Evolutionary conservation across 2,888 invertebrate species (phyloP).

Genomic region (Tenthredo livida): DNA sequence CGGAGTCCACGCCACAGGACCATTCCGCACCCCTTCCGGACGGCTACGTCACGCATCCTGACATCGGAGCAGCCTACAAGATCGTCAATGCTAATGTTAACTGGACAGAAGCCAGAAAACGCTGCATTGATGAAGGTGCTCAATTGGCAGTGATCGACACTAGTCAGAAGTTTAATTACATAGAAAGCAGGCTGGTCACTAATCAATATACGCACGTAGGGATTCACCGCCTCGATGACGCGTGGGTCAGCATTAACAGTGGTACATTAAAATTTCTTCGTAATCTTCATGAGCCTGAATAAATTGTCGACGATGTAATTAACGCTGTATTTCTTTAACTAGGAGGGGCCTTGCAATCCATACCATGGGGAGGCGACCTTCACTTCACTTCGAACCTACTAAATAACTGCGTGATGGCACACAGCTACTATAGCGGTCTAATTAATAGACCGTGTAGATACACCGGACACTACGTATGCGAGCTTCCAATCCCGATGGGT

Average conservation of each 20-base stretch:
- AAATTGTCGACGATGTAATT: not conserved
- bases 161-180: not conserved
- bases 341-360: not conserved
- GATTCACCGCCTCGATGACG: not conserved
- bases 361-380: too few relatives aligned
- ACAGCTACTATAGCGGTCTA: too few relatives aligned
- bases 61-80: not conserved
- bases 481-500: not conserved
- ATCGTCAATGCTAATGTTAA: not conserved
- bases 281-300: not conserved
- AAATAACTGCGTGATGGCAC: too few relatives aligned
- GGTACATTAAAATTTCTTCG: not conserved
- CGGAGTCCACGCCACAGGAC: not conserved
- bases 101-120: not conserved
- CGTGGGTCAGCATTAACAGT: not conserved
- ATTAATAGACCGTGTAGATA: too few relatives aligned
- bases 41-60: not conserved
- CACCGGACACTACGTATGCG: not conserved
- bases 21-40: not conserved
- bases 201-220: not conserved
- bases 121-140: not conserved
- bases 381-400: too few relatives aligned
- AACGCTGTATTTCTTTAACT: not conserved
- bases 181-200: not conserved
- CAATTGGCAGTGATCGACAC: not conserved